Evolutionary conservation across 2,113 vertebrate genomes (phyloP).

Genomic region (Clarias batrachus): DNA sequence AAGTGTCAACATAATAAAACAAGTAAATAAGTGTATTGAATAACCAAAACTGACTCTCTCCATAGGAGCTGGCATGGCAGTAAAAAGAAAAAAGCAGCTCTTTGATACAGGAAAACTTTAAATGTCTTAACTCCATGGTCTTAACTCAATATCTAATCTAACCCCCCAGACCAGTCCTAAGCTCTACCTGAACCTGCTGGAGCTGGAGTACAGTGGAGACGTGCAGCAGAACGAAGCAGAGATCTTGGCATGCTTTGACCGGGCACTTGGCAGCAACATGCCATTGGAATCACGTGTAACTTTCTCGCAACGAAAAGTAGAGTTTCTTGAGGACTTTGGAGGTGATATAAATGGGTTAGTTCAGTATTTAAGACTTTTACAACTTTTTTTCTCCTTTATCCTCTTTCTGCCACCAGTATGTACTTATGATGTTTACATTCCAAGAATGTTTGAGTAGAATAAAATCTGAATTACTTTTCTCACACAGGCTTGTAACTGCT

Average conservation of each 20-base stretch:
- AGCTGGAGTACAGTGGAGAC: constrained; percentile 92
- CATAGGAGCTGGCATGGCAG: too few relatives aligned
- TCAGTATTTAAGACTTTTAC: neutral
- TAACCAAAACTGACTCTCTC: too few relatives aligned
- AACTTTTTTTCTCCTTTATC: neutral
- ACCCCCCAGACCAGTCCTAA: constrained; percentile 82
- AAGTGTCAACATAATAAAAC: too few relatives aligned
- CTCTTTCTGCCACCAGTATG: neutral
- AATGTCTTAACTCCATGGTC: neutral
- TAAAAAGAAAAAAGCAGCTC: too few relatives aligned
- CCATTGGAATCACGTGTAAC: constrained; percentile 86
- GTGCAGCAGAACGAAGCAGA: constrained; percentile 88
- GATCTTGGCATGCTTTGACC: constrained; percentile 90
- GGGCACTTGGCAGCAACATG: constrained; percentile 82
- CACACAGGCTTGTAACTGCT: constrained; percentile 81
- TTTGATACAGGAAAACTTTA: neutral
- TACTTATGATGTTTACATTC: neutral
- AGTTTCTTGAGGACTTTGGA: constrained; percentile 97
- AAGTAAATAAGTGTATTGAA: too few relatives aligned
- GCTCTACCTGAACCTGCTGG: constrained; percentile 93
- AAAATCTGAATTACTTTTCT: neutral
- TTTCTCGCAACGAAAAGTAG: constrained; percentile 95
- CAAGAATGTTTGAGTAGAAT: neutral
- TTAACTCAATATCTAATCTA: neutral
- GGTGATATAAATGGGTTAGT: constrained; percentile 92